A percentile compares a stretch with the other conserved stretches of the same genome.
Conservation (phyloP, 2,797 vertebrate genomes). For the Chaetophractus vellerosus region DNA sequence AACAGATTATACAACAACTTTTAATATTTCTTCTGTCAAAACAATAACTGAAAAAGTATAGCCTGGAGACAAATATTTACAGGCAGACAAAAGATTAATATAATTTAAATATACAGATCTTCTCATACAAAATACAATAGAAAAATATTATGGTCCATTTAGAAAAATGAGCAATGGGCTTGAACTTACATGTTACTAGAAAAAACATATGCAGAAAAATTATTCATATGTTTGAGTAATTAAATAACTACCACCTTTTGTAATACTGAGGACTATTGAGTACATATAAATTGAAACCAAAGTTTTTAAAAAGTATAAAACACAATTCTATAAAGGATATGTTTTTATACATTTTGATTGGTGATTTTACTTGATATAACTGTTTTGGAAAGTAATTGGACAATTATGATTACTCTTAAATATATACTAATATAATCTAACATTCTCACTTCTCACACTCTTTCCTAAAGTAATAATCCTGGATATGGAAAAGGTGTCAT, state of each 20-base stretch:
- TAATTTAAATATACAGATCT: conserved; percentile 33
- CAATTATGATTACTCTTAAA: neutral
- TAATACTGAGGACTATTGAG: neutral
- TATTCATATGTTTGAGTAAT: too few relatives aligned
- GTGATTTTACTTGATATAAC: neutral
- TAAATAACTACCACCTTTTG: conserved; percentile 16
- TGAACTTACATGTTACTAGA: neutral
- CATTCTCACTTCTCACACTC: neutral
- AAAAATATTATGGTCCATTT: conserved; percentile 12
- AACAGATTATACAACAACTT: neutral
- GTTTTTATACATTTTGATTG: neutral
- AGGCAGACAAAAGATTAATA: conserved; percentile 9
- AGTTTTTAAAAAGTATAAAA: conserved; percentile 16
- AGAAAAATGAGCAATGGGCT: conserved; percentile 26
- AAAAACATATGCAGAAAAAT: neutral
- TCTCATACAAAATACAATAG: conserved; percentile 25
- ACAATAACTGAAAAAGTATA: conserved; percentile 53
- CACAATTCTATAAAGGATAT: neutral
- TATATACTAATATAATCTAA: neutral
- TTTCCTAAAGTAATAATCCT: neutral
- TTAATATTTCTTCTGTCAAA: conserved; percentile 47
- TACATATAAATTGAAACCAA: conserved; percentile 51
- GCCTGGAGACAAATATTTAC: conserved; percentile 52
- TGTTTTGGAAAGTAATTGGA: conserved; percentile 26
- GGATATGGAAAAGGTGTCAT: neutral